Percentiles rank a stretch among this genome's conserved stretches.
Evolutionary conservation across 2,113 vertebrate species (phyloP).

Genomic region (Taurulus bubalis): DNA sequence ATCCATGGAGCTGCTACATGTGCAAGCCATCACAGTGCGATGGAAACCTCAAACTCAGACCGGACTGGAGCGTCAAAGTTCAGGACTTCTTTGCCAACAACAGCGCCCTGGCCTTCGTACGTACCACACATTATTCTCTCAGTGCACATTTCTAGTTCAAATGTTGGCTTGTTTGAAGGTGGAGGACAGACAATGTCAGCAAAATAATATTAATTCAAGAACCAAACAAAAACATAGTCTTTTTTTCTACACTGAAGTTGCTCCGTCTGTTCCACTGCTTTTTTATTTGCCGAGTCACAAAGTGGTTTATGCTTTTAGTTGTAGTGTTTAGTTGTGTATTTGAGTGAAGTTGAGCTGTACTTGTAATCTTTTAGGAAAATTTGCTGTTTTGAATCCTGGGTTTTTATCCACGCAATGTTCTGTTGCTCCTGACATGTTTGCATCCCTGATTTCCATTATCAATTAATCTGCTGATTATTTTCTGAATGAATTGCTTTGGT

Average conservation of each 20-base stretch:
- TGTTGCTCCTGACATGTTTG: too few relatives aligned
- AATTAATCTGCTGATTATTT: too few relatives aligned
- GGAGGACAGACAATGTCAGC: not conserved
- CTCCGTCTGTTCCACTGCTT: not conserved
- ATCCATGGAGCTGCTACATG: constrained; percentile 96
- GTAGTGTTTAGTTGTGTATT: too few relatives aligned
- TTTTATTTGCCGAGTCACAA: not conserved
- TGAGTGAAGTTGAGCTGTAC: too few relatives aligned
- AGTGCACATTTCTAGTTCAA: not conserved
- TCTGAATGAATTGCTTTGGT: too few relatives aligned
- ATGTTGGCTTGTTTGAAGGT: not conserved
- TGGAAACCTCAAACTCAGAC: constrained; percentile 85
- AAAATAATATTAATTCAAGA: not conserved
- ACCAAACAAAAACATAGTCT: not conserved
- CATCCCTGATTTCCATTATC: too few relatives aligned
- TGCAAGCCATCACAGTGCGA: constrained; percentile 85
- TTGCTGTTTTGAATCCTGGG: too few relatives aligned
- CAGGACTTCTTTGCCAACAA: constrained; percentile 93
- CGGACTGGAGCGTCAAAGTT: constrained; percentile 91
- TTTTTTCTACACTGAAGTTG: not conserved
- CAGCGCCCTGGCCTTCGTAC: constrained; percentile 90
- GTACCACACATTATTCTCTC: constrained; percentile 25
- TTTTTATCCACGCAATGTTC: too few relatives aligned
- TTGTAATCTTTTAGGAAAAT: too few relatives aligned
- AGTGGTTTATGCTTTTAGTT: not conserved